These are phyloP conservation scores for Vombatus ursinus DNA, from an alignment of 2,113 vertebrate species.

Conservation along the genomic window DNA sequence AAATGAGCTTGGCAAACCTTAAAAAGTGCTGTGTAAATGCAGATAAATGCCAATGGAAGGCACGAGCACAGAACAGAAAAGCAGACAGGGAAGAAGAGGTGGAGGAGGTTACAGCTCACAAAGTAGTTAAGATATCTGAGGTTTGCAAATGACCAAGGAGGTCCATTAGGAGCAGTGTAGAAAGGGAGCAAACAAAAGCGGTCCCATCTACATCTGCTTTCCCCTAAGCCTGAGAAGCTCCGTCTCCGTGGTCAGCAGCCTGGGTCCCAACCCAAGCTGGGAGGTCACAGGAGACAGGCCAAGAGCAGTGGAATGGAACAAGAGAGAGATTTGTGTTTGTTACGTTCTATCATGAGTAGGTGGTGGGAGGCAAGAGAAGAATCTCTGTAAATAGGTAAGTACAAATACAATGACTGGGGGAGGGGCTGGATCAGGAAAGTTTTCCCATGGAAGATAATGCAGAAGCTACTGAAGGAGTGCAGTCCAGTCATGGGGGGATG, in stretches of 20 bases:
- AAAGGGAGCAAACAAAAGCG: background rate
- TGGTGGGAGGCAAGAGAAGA: background rate
- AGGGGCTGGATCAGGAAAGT: background rate
- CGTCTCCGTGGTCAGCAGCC: background rate
- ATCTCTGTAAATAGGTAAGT: background rate
- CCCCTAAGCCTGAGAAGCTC: background rate
- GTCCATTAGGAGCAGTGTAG: background rate
- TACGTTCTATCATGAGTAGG: background rate
- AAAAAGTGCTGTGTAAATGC: background rate
- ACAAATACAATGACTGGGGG: background rate
- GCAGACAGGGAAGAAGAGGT: background rate
- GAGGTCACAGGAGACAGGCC: background rate
- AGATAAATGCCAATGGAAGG: background rate
- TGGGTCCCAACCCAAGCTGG: background rate
- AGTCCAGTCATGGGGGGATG: background rate
- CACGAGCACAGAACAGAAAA: background rate
- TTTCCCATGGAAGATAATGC: background rate
- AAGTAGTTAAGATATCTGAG: background rate
- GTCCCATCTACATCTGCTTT: background rate
- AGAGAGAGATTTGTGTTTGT: background rate
- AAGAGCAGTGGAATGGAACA: background rate
- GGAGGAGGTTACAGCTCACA: background rate
- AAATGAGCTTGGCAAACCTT: background rate
- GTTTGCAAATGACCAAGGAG: background rate
- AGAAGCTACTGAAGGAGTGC: background rate